Evolutionary conservation across 1,140 invertebrate genomes (phyloP).

Genomic region (Brachionus calyciflorus): DNA sequence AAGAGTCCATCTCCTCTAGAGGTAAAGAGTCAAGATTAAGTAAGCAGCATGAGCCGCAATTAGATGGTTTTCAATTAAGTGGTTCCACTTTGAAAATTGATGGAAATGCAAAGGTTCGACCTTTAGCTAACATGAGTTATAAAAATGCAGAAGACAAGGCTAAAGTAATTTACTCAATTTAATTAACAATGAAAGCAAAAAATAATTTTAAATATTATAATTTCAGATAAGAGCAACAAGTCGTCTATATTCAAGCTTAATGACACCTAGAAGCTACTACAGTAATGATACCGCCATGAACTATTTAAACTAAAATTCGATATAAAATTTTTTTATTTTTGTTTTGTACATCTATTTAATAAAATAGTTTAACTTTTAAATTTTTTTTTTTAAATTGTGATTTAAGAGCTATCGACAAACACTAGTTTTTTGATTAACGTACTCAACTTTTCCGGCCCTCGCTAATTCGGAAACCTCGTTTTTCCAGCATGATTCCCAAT

Average conservation of each 20-base stretch:
- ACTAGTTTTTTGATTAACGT: too few species aligned
- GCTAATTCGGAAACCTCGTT: too few species aligned
- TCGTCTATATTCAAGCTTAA: conserved; percentile 28
- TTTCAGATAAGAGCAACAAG: conserved; percentile 34
- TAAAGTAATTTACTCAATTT: background rate
- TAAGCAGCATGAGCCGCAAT: background rate
- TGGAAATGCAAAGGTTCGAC: conserved; percentile 18
- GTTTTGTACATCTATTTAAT: conserved; percentile 33
- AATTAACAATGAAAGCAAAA: background rate
- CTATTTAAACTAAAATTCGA: background rate
- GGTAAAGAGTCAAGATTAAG: conserved; percentile 18
- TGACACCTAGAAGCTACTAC: conserved; percentile 36
- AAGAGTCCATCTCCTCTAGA: background rate
- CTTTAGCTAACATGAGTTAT: conserved; percentile 39
- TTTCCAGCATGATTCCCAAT: too few species aligned
- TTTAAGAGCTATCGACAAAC: too few species aligned
- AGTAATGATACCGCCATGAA: conserved; percentile 39
- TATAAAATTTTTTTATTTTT: background rate
- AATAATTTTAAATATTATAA: background rate
- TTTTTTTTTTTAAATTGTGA: background rate
- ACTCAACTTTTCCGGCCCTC: too few species aligned
- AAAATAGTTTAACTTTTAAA: background rate
- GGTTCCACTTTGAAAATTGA: conserved; percentile 31
- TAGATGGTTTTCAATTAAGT: conserved; percentile 21
- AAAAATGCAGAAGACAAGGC: conserved; percentile 35